A percentile compares a stretch with the other conserved stretches of the same genome.
Evolutionary conservation across 2,888 invertebrate genomes (phyloP).

Genomic region (Minunthozetes semirufus): DNA sequence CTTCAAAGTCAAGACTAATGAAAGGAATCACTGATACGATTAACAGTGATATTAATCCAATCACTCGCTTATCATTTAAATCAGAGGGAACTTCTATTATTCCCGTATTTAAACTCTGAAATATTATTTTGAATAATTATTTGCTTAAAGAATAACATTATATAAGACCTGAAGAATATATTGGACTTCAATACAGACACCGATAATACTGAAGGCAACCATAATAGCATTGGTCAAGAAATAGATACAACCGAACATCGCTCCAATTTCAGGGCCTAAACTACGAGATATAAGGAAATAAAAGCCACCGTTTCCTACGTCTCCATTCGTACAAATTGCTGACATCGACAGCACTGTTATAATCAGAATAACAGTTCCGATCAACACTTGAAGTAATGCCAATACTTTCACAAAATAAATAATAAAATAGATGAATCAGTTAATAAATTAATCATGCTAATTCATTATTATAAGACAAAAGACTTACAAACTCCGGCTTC

Average conservation of each 20-base stretch:
- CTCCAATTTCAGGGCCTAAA: constrained; percentile 43
- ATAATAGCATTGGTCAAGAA: constrained; percentile 54
- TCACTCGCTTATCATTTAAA: constrained; percentile 1
- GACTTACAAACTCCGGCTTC: constrained; percentile 15
- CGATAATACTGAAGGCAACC: constrained; percentile 53
- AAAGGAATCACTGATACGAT: constrained; percentile 33
- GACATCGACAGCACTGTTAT: constrained; percentile 29
- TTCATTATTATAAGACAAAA: too few relatives aligned
- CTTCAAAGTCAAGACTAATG: constrained; percentile 30
- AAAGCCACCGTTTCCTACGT: constrained; percentile 28
- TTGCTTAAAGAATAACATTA: too few relatives aligned
- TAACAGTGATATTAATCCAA: constrained; percentile 29
- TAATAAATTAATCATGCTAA: background rate
- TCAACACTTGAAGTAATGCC: constrained; percentile 24
- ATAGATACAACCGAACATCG: constrained; percentile 48
- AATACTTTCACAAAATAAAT: too few relatives aligned
- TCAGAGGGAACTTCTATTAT: background rate
- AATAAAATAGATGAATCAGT: too few relatives aligned
- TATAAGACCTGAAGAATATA: constrained; percentile 48
- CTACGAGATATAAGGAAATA: constrained; percentile 30
- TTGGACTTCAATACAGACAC: constrained; percentile 53
- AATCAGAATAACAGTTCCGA: constrained; percentile 7
- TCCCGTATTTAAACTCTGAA: background rate
- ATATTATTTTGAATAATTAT: background rate
- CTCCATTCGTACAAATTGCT: constrained; percentile 33